Evolutionary conservation across 2,888 invertebrate genomes (phyloP), one percentile per base, ranked within the genome.

Genomic region (Lydus trimaculatus): DNA sequence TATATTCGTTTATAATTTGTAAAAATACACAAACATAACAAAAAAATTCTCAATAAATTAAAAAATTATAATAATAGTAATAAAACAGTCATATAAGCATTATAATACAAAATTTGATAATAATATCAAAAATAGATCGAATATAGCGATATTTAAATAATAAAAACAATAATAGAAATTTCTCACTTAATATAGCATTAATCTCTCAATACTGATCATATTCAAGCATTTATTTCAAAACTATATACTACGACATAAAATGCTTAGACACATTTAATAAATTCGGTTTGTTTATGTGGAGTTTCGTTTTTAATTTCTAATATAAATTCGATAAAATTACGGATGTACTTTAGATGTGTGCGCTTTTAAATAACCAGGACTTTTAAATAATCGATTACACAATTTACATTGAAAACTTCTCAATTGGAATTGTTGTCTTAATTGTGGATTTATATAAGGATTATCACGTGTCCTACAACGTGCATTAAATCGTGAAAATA

Each of bases 341-440:
- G 62, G 31, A 17, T 85, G 85, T 70, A 85, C 81, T 78, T 84
- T 85, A 60, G 83, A 83, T 68, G 81, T 78, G 73, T 85, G 85
- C 31, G 85, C 84, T 73, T 84, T 84, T 60, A 85, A 76, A 76
- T 85, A 85, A 9, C 84, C 85, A 28, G 81, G 84, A 76, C 84
- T 84, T 77, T 85, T 85, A 75, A 85, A 85, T 66, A 82, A 80
- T 66, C 84, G 78, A 72, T 81, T 84, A 72, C 85, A 85, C 70
- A 79, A 81, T 39, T 80, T 79, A 74, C 85, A 85, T 70, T 80
- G 82, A 73, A 85, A 85, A 79, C 82, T 83, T 67, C 82, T 80
- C 65, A 78, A 78, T 69, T 81, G 77, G 75, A 85, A 85, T 70
- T 85, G 85, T 69, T 84, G 80, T 73, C 81, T 82, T 63, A 85